Evolutionary conservation across 2,797 vertebrate genomes (phyloP).

Genomic region (Hippoglossus hippoglossus): DNA sequence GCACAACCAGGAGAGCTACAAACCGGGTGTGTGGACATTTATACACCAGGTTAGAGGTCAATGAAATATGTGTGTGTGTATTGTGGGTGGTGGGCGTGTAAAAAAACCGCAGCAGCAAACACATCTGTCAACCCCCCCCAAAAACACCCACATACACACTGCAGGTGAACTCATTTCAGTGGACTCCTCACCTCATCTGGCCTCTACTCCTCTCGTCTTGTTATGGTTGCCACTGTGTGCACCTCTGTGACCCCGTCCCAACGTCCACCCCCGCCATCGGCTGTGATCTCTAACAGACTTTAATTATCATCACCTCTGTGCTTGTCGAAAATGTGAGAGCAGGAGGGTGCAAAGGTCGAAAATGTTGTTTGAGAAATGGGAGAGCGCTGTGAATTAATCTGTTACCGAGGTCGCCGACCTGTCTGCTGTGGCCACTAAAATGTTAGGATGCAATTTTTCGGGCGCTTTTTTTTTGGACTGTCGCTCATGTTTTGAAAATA

Average conservation of each 20-base stretch:
- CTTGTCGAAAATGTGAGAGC: slow-evolving; percentile 39
- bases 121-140: slow-evolving; percentile 50
- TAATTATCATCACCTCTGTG: slow-evolving; percentile 51
- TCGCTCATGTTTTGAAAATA: neutral
- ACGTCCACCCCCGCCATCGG: slow-evolving; percentile 29
- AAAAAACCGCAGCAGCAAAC: slow-evolving; percentile 34
- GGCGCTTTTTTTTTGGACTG: neutral
- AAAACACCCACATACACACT: slow-evolving; percentile 13
- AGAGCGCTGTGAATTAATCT: slow-evolving; percentile 31
- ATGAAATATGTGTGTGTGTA: slow-evolving; percentile 36
- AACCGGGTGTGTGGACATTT: slow-evolving; percentile 41
- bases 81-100: slow-evolving; percentile 3
- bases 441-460: slow-evolving; percentile 25
- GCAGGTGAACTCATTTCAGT: slow-evolving; percentile 1
- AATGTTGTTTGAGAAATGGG: slow-evolving; percentile 21
- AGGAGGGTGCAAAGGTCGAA: slow-evolving; percentile 33
- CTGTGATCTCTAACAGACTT: slow-evolving; percentile 48
- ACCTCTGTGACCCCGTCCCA: slow-evolving; percentile 19
- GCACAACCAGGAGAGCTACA: slow-evolving; percentile 42
- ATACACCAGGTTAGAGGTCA: slow-evolving; percentile 53
- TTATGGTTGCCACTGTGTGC: slow-evolving; percentile 16
- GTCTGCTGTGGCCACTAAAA: slow-evolving; percentile 14
- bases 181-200: slow-evolving; percentile 33
- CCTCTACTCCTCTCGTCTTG: slow-evolving; percentile 32
- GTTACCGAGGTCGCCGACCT: slow-evolving; percentile 13